Evolutionary conservation across 1,140 invertebrate genomes (phyloP).

Genomic region (Drosophila lacertosa): DNA sequence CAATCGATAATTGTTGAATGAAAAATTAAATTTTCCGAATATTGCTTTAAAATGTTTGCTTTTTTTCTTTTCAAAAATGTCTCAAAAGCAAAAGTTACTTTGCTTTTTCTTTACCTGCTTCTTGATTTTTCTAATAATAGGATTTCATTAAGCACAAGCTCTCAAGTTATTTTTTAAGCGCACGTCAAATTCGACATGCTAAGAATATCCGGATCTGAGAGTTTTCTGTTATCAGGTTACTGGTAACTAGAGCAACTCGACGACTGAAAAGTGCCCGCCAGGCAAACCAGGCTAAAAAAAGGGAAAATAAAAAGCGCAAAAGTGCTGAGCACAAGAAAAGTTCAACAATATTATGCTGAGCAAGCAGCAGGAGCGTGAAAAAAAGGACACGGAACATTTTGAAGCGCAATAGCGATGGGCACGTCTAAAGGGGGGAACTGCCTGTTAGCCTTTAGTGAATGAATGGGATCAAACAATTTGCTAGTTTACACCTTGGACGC

Average conservation of each 20-base stretch:
- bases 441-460: slow-evolving; percentile 36
- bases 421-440: slow-evolving; percentile 4
- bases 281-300: slow-evolving; percentile 31
- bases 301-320: slow-evolving; percentile 48
- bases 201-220: slow-evolving; percentile 24
- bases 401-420: slow-evolving; percentile 8
- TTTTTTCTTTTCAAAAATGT: neutral
- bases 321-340: slow-evolving; percentile 67
- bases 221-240: slow-evolving; percentile 36
- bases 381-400: slow-evolving; percentile 34
- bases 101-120: neutral
- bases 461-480: slow-evolving; percentile 81
- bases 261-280: slow-evolving; percentile 50
- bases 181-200: slow-evolving; percentile 26
- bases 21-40: neutral
- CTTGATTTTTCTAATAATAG: slow-evolving; percentile 1
- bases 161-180: slow-evolving; percentile 9
- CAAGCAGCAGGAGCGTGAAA: slow-evolving; percentile 39
- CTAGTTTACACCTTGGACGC: slow-evolving; percentile 81
- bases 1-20: neutral
- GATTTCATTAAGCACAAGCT: slow-evolving; percentile 1
- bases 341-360: slow-evolving; percentile 76
- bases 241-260: slow-evolving; percentile 55
- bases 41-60: no score
- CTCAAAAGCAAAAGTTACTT: neutral